These are phyloP conservation scores for Drosophila sp. DNA, from an alignment of 1,140 invertebrate species.

Conservation along the genomic window DNA sequence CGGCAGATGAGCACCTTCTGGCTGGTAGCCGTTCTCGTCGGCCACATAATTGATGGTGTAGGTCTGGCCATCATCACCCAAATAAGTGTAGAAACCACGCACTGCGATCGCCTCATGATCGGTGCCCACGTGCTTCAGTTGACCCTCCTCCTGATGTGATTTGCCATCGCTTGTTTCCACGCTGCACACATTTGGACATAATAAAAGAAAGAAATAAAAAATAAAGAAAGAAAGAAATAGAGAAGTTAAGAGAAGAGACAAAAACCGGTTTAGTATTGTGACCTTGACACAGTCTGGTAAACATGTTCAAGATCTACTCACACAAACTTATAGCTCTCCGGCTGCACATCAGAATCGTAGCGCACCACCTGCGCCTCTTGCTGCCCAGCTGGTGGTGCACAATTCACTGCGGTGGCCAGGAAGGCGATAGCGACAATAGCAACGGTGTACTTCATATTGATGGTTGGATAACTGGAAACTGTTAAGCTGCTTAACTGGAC, in stretches of 20 bases:
- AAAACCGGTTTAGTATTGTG: constrained; percentile 54
- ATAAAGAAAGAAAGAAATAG: constrained; percentile 3
- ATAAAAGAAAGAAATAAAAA: constrained; percentile 12
- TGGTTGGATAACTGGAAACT: constrained; percentile 11
- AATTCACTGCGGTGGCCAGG: constrained; percentile 38
- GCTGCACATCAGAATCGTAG: constrained; percentile 69
- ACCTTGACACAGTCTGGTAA: constrained; percentile 68
- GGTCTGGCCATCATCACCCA: constrained; percentile 88
- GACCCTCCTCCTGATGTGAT: constrained; percentile 87
- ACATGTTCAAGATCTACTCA: constrained; percentile 35
- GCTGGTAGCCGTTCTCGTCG: constrained; percentile 92
- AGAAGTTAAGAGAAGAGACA: not conserved
- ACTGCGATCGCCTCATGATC: constrained; percentile 85
- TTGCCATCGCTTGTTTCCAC: constrained; percentile 90
- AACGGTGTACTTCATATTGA: constrained; percentile 60
- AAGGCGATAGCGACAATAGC: constrained; percentile 44
- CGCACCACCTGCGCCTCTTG: constrained; percentile 64
- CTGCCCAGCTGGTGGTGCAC: constrained; percentile 51
- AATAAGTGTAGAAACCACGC: constrained; percentile 87
- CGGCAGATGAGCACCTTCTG: constrained; percentile 87
- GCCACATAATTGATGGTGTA: constrained; percentile 89
- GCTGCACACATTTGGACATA: constrained; percentile 65
- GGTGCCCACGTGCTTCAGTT: constrained; percentile 86
- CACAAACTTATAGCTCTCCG: constrained; percentile 71
- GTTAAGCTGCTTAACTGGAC: constrained; percentile 7